phyloP scores from a whole-genome alignment of 1,140 invertebrate species.

The Ruditapes philippinarum region DNA sequence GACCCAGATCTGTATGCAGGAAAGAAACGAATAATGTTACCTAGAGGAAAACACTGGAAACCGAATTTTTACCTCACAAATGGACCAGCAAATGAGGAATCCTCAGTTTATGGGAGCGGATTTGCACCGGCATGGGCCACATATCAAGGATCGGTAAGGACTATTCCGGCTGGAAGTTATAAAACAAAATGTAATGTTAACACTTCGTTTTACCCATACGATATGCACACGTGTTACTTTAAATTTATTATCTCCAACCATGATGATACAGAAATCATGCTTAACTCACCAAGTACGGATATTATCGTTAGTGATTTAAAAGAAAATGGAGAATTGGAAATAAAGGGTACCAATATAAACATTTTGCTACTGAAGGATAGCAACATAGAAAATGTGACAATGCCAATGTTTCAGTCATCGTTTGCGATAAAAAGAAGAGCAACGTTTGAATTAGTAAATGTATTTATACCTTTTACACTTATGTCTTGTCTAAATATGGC shows the following conservation, averaged over 20 bases:
- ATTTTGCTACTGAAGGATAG: too few species aligned
- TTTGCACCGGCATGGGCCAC: too few species aligned
- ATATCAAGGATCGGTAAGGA: neutral
- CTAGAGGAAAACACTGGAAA: neutral
- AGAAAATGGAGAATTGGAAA: neutral
- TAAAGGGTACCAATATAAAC: neutral
- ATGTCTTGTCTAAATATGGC: too few species aligned
- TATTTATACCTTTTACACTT: too few species aligned
- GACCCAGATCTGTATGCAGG: neutral
- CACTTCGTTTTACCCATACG: neutral
- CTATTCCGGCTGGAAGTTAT: neutral
- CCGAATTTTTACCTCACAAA: neutral
- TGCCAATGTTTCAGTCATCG: neutral
- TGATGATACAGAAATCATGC: neutral
- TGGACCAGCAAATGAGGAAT: neutral
- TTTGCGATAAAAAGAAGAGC: neutral
- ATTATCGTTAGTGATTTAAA: too few species aligned
- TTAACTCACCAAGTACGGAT: neutral
- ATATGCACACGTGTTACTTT: neutral
- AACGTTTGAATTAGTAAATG: neutral
- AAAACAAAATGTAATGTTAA: neutral
- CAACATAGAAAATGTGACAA: too few species aligned
- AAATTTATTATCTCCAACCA: neutral
- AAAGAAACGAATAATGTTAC: neutral
- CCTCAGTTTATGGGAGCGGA: too few species aligned